These are phyloP conservation scores for Pristionchus maxplancki DNA, from an alignment of 2,888 invertebrate genomes.

Conservation along the genomic window DNA sequence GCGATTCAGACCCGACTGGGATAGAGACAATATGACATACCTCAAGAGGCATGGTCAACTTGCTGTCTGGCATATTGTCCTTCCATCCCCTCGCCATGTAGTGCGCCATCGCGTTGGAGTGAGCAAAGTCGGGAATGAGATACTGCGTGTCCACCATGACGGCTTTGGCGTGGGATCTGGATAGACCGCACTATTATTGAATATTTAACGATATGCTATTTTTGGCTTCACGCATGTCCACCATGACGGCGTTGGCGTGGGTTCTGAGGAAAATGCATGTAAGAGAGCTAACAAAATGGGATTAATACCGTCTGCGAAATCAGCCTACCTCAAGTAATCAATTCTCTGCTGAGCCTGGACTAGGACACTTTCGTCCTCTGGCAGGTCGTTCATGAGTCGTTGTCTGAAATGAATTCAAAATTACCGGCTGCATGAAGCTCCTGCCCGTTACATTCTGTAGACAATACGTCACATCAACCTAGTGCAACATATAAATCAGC, in stretches of 20 bases:
- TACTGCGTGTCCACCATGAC: conserved; percentile 12
- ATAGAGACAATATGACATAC: neutral
- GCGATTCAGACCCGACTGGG: too few species aligned
- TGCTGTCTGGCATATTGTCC: neutral
- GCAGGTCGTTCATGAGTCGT: neutral
- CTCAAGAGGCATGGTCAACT: neutral
- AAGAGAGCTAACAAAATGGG: too few species aligned
- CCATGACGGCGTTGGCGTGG: too few species aligned
- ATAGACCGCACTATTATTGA: too few species aligned
- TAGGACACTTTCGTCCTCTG: neutral
- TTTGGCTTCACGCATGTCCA: too few species aligned
- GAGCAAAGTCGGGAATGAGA: neutral
- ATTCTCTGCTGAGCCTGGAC: neutral
- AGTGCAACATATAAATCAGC: too few species aligned
- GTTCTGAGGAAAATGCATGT: too few species aligned
- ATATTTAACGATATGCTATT: too few species aligned
- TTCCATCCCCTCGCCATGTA: neutral
- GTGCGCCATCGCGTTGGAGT: neutral
- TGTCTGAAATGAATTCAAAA: neutral
- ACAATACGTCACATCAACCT: too few species aligned
- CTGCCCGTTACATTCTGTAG: too few species aligned
- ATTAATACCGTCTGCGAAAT: too few species aligned
- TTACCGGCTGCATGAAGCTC: too few species aligned
- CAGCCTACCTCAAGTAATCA: neutral
- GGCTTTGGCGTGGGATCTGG: neutral